Evolutionary conservation across 2,888 invertebrate genomes (phyloP).

Genomic region (Eupithecia subumbrata): DNA sequence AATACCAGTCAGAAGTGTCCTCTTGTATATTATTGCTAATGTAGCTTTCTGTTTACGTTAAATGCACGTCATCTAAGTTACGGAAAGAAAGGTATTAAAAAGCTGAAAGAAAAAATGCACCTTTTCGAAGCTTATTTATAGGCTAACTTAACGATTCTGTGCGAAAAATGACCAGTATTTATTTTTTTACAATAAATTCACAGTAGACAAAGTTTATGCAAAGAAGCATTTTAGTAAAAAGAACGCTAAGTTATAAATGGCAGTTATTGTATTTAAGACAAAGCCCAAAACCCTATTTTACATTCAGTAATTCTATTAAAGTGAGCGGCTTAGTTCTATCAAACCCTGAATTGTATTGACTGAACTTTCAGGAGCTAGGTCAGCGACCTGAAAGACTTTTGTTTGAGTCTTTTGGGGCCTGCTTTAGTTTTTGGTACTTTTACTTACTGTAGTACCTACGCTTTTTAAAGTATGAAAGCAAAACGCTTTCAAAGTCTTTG

Average conservation of each 20-base stretch:
- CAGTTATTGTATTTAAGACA: neutral
- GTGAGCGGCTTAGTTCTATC: constrained; percentile 2
- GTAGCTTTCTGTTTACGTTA: no score
- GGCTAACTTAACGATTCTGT: neutral
- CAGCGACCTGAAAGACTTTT: neutral
- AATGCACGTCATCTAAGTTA: no score
- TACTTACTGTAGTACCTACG: neutral
- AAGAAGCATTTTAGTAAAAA: no score
- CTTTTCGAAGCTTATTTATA: no score
- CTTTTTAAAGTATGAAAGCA: neutral
- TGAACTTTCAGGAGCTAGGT: neutral
- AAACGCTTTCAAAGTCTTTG: neutral
- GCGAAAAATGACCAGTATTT: neutral
- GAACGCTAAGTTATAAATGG: no score
- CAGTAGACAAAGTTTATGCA: no score
- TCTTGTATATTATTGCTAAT: no score
- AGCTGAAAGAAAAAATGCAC: no score
- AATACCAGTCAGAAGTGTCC: no score
- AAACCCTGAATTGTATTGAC: neutral
- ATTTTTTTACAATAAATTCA: neutral
- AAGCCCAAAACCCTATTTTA: neutral
- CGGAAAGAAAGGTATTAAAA: no score
- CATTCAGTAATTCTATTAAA: constrained; percentile 15
- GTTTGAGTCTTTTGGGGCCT: neutral
- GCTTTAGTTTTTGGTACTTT: neutral